Percentiles rank a stretch among this genome's conserved stretches.
Evolutionary conservation across 2,113 vertebrate genomes (phyloP).

Genomic region (Brachypodius melanocephalos): DNA sequence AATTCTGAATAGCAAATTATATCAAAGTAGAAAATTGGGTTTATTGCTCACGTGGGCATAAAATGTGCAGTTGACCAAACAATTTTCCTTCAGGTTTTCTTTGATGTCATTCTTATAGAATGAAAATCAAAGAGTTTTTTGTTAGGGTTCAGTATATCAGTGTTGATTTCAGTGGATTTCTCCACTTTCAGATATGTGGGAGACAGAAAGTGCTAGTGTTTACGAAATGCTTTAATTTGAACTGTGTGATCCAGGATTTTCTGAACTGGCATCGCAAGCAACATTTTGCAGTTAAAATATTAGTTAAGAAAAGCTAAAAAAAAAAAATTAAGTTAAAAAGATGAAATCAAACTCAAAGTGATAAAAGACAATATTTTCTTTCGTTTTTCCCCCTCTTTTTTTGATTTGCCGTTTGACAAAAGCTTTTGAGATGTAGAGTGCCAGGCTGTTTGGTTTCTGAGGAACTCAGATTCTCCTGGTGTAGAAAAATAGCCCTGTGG

Average conservation of each 20-base stretch:
- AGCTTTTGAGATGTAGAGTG: neutral
- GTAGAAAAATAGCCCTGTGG: neutral
- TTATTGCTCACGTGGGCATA: neutral
- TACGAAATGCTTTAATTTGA: neutral
- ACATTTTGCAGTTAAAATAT: neutral
- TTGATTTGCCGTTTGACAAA: neutral
- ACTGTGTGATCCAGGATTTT: neutral
- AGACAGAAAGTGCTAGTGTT: neutral
- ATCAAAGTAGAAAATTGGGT: neutral
- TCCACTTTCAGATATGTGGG: neutral
- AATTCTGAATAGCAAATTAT: neutral
- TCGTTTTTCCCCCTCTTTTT: rapidly evolving
- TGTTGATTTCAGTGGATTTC: neutral
- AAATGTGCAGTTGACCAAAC: neutral
- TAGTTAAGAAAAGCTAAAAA: neutral
- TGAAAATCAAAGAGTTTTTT: neutral
- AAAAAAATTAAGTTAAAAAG: neutral
- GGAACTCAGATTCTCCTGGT: neutral
- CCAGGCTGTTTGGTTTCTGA: neutral
- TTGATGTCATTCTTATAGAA: neutral
- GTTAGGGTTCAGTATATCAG: neutral
- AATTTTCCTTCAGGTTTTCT: neutral
- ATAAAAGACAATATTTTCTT: neutral
- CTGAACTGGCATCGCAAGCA: neutral
- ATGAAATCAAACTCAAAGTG: neutral